phyloP scores from a whole-genome alignment of 1,140 invertebrate species.

The Conopomorpha cramerella region DNA sequence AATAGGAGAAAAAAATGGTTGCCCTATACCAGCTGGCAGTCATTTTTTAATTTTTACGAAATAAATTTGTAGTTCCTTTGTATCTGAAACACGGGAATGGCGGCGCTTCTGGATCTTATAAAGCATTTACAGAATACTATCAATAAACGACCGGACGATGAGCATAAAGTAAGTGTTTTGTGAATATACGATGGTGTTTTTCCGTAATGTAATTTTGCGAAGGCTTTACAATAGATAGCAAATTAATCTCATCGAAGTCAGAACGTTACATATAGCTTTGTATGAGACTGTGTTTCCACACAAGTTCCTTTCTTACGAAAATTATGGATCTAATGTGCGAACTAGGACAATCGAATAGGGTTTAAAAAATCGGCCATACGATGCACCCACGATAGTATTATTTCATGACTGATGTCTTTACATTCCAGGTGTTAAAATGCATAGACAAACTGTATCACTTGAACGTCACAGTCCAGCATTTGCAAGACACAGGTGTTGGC shows the following conservation, averaged over 20 bases:
- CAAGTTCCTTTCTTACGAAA: too few species aligned
- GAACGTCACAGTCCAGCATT: conserved; percentile 65
- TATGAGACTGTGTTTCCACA: too few species aligned
- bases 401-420: not conserved
- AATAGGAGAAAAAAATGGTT: conserved; percentile 57
- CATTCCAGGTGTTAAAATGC: conserved; percentile 73
- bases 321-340: too few species aligned
- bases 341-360: too few species aligned
- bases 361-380: too few species aligned
- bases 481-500: conserved; percentile 86
- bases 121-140: conserved; percentile 69
- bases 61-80: conserved; percentile 21
- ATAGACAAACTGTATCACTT: conserved; percentile 68
- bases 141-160: conserved; percentile 64
- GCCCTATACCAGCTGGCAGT: conserved; percentile 53
- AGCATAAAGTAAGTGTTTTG: conserved; percentile 61
- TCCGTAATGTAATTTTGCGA: too few species aligned
- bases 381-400: conserved; percentile 3
- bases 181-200: too few species aligned
- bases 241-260: too few species aligned
- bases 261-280: too few species aligned
- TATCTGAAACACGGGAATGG: conserved; percentile 28
- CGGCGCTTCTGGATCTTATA: conserved; percentile 47
- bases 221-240: too few species aligned
- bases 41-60: conserved; percentile 34